Evolutionary conservation across 2,797 vertebrate genomes (phyloP).

Genomic region (Cyclopterus lumpus): DNA sequence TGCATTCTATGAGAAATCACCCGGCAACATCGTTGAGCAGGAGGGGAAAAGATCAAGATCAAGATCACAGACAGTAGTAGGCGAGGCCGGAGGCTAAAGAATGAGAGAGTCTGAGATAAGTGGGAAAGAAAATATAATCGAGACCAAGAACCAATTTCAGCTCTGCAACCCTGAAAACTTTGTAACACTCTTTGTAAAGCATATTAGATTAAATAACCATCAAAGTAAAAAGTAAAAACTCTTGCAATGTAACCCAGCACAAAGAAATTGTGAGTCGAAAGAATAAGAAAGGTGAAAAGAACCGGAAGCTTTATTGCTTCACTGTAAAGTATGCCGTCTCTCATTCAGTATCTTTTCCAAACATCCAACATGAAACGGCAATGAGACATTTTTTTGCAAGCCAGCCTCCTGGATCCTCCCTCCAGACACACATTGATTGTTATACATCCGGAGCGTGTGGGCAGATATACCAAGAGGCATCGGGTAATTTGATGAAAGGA

Average conservation of each 20-base stretch:
- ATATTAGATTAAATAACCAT: neutral
- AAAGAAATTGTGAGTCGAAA: neutral
- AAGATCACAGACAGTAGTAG: neutral
- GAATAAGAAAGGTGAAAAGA: neutral
- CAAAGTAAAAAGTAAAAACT: neutral
- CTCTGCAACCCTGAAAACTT: neutral
- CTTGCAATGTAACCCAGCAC: neutral
- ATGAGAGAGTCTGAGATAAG: neutral
- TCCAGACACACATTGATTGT: conserved; percentile 19
- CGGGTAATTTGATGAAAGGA: conserved; percentile 58
- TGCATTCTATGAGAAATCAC: too few species aligned
- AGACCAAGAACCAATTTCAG: neutral
- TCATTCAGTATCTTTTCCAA: neutral
- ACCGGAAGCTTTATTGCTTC: neutral
- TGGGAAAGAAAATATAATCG: neutral
- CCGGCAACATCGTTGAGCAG: neutral
- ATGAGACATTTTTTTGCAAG: neutral
- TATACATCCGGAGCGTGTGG: conserved; percentile 37
- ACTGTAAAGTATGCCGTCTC: neutral
- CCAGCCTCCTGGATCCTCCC: conserved; percentile 3
- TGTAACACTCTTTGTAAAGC: too few species aligned
- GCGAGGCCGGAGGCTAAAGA: neutral
- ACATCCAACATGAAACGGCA: conserved; percentile 6
- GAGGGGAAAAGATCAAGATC: neutral
- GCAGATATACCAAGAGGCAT: conserved; percentile 30